Percentiles rank a stretch among this genome's conserved stretches.
phyloP scores from a whole-genome alignment of 2,888 invertebrate species.

The Agrochola circellaris region DNA sequence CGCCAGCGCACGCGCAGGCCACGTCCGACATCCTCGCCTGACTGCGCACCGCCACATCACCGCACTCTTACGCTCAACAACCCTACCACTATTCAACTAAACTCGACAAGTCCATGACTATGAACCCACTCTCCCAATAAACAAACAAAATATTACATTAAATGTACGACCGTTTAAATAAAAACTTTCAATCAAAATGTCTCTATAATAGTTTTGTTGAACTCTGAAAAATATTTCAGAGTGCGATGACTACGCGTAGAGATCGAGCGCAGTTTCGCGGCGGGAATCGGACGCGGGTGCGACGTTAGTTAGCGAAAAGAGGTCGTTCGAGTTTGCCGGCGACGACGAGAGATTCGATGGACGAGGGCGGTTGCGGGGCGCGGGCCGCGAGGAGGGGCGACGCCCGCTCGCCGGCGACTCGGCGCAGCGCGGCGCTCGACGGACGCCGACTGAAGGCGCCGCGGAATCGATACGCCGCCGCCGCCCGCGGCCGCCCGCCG shows the following conservation, averaged over 20 bases:
- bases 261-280: slow-evolving; percentile 87
- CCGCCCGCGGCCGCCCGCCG: slow-evolving; percentile 82
- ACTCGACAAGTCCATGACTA: slow-evolving; percentile 61
- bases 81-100: slow-evolving; percentile 60
- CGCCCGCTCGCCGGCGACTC: slow-evolving; percentile 87
- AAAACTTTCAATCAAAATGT: slow-evolving; percentile 54
- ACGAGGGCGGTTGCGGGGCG: slow-evolving; percentile 73
- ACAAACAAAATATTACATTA: slow-evolving; percentile 41
- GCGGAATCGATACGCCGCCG: slow-evolving; percentile 88
- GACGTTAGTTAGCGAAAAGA: slow-evolving; percentile 90
- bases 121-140: slow-evolving; percentile 41
- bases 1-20: slow-evolving; percentile 78
- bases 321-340: slow-evolving; percentile 90
- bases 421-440: slow-evolving; percentile 90
- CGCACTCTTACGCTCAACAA: slow-evolving; percentile 72
- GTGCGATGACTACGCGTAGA: slow-evolving; percentile 69
- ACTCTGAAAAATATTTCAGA: slow-evolving; percentile 65
- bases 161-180: slow-evolving; percentile 37
- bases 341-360: slow-evolving; percentile 81
- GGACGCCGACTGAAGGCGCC: slow-evolving; percentile 90
- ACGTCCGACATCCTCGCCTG: slow-evolving; percentile 76
- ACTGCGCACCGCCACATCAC: slow-evolving; percentile 79
- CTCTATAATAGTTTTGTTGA: slow-evolving; percentile 53
- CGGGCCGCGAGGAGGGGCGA: slow-evolving; percentile 81
- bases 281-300: slow-evolving; percentile 86